Conservation (phyloP, 2,113 vertebrate genomes). For the Pelecanoides urinatrix region DNA sequence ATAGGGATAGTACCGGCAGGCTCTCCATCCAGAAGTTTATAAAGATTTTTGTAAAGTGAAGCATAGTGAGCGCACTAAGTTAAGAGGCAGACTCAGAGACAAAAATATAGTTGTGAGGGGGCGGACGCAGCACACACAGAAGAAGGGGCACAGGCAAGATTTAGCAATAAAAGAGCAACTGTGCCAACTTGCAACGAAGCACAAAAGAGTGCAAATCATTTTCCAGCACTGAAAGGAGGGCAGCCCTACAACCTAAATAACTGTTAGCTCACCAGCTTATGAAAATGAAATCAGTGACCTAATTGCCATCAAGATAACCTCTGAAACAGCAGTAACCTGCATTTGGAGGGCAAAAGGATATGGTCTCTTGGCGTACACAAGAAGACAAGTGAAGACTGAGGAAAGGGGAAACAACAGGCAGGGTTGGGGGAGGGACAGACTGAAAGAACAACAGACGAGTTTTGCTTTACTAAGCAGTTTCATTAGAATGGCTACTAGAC, state of each 20-base stretch:
- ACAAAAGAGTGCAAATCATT: slow-evolving; percentile 40
- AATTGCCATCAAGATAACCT: not conserved
- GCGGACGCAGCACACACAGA: not conserved
- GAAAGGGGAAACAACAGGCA: not conserved
- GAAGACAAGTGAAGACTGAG: not conserved
- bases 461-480: slow-evolving; percentile 9
- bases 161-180: slow-evolving; percentile 62
- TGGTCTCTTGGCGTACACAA: not conserved
- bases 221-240: slow-evolving; percentile 34
- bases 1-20: not conserved
- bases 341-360: not conserved
- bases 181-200: slow-evolving; percentile 45
- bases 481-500: not conserved
- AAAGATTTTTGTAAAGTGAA: not conserved
- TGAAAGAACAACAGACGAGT: not conserved
- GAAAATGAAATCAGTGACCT: not conserved
- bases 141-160: not conserved
- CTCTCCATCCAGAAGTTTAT: not conserved
- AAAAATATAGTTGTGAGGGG: not conserved
- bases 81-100: not conserved
- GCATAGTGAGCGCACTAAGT: not conserved
- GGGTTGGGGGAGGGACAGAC: not conserved
- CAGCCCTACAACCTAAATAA: slow-evolving; percentile 4
- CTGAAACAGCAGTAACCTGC: not conserved
- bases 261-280: not conserved